Evolutionary conservation across 2,113 vertebrate genomes (phyloP), one percentile per base, ranked within the genome.

Genomic region (Rhizomys pruinosus): DNA sequence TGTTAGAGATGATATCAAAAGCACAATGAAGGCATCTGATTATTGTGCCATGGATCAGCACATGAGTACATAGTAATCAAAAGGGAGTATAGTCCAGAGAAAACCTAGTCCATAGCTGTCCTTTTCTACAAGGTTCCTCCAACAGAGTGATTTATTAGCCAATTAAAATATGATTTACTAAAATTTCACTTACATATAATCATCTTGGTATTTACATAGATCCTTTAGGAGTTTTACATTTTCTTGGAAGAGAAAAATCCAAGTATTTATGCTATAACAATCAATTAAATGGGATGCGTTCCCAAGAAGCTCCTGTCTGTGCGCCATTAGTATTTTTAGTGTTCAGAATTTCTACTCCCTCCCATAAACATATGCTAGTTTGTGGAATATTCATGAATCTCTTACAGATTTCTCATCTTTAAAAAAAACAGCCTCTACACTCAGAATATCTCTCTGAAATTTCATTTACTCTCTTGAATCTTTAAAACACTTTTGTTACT

Each of bases 171-270:
- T 37, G 4, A 82, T 59, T 59, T 81, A 34, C 2, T 84, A 22
- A 90, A 59, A 90, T 39, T 85, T 85, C 25, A 8, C 0, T 87
- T 66, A 94, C 63, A 77, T 87, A 5, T 23, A 89, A 6, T 61
- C 37, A 76, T 29, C 25, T 34, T 80, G 1, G 0, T 52, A 77
- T 90, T 68, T 19, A 90, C 10, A 69, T 55, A 19, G 71, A 68
- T 63, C 17, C 10, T n/a, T 9, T 63, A 4, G 16, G 7, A 20
- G 52, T 17, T 79, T 19, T 66, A 4, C 63, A 61, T 39, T 91
- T 93, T 92, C 39, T 78, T 7, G n/a, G 42, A 47, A 69, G 19
- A 22, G 37, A 20, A 29, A 66, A 66, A 61, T 79, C 2, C 3
- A 91, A 16, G 8, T 79, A 27, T n/a, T 90, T 6, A 9, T 66